Conservation (phyloP, 2,888 invertebrate species). For the Apeira syringaria region DNA sequence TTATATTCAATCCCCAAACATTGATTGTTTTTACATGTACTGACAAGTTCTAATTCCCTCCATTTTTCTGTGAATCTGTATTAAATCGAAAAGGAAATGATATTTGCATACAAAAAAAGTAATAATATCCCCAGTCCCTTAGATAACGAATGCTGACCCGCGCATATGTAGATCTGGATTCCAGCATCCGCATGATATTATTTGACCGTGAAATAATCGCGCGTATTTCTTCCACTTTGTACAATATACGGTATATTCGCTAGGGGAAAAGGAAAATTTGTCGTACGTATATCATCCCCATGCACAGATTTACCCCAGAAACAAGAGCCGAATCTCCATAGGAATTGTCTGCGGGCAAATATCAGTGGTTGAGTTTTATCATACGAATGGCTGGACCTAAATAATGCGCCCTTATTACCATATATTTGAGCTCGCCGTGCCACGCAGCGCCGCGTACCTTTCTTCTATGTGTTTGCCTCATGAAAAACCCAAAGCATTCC, state of each 20-base stretch:
- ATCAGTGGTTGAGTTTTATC: slow-evolving; percentile 76
- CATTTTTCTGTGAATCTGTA: too few species aligned
- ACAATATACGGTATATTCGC: slow-evolving; percentile 49
- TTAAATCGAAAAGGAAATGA: slow-evolving; percentile 9
- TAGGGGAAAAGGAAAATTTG: slow-evolving; percentile 43
- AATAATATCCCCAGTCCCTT: slow-evolving; percentile 12
- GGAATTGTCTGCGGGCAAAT: slow-evolving; percentile 78
- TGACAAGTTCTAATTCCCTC: too few species aligned
- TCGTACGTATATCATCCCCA: slow-evolving; percentile 64
- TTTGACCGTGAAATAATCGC: slow-evolving; percentile 43
- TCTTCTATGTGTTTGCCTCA: slow-evolving; percentile 35
- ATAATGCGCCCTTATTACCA: slow-evolving; percentile 74
- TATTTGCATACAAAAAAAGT: slow-evolving; percentile 14
- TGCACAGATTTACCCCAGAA: slow-evolving; percentile 75
- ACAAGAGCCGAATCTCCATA: slow-evolving; percentile 80
- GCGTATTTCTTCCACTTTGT: slow-evolving; percentile 45
- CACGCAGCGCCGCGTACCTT: slow-evolving; percentile 57
- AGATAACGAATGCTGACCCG: slow-evolving; percentile 37
- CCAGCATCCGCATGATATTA: slow-evolving; percentile 39
- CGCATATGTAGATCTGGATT: slow-evolving; percentile 33
- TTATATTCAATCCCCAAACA: too few species aligned
- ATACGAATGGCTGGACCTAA: slow-evolving; percentile 79
- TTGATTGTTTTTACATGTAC: too few species aligned
- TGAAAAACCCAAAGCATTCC: slow-evolving; percentile 49
- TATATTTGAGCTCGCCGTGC: slow-evolving; percentile 61